Evolutionary conservation across 2,797 vertebrate genomes (phyloP).

Genomic region (Corythornis leucogaster): DNA sequence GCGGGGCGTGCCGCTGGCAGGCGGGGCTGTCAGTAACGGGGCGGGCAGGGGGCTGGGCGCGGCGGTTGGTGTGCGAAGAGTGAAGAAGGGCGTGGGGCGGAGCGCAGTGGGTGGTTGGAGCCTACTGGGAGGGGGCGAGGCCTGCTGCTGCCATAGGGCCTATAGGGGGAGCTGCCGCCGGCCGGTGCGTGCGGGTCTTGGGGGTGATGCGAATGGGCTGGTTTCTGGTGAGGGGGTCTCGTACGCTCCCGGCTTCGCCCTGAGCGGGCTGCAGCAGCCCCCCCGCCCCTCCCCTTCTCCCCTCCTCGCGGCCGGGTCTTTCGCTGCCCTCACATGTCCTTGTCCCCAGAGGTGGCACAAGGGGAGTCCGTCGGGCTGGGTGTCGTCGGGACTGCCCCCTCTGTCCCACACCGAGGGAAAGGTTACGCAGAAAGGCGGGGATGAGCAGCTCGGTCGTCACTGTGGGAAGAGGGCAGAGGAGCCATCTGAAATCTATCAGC

Average conservation of each 20-base stretch:
- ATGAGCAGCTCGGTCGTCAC: rapidly evolving
- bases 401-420: too few species aligned
- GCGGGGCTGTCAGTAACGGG: rapidly evolving
- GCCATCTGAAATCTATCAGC: rapidly evolving
- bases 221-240: not conserved
- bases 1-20: not conserved
- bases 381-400: not conserved
- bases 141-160: too few species aligned
- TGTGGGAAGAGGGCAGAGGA: not conserved
- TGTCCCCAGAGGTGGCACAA: rapidly evolving
- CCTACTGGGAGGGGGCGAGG: too few species aligned
- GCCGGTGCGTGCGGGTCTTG: not conserved
- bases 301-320: rapidly evolving
- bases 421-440: rapidly evolving
- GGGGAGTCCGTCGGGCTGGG: not conserved
- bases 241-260: rapidly evolving
- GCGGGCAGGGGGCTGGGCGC: not conserved
- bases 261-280: rapidly evolving
- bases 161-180: not conserved
- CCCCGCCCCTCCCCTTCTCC: too few species aligned
- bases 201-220: not conserved
- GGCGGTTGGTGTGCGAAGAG: not conserved
- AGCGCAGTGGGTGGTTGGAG: too few species aligned
- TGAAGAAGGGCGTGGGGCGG: not conserved
- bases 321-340: rapidly evolving